phyloP scores from a whole-genome alignment of 2,113 vertebrate species.

The Murina feae region DNA sequence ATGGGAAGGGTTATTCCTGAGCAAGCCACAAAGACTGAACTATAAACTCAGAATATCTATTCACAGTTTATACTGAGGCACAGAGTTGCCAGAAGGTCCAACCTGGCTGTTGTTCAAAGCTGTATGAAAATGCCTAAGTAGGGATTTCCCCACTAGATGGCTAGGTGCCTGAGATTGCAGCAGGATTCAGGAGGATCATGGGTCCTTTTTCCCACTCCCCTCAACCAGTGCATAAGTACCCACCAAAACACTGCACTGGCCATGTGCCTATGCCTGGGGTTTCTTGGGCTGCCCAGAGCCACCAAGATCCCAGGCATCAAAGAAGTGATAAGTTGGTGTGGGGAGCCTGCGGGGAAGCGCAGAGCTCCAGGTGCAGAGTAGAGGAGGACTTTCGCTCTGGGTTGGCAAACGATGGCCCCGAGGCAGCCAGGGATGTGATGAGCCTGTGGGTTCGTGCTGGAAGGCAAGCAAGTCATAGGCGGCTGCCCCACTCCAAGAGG shows the following conservation, averaged over 20 bases:
- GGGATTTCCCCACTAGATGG: neutral
- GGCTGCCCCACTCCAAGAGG: neutral
- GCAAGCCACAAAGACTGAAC: neutral
- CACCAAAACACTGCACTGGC: neutral
- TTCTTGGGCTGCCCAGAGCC: neutral
- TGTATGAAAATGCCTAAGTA: neutral
- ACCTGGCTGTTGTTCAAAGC: neutral
- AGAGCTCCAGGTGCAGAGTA: neutral
- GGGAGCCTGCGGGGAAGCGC: neutral
- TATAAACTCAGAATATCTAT: neutral
- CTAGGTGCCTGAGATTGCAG: neutral
- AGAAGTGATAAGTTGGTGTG: fast-evolving
- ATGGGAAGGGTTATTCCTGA: neutral
- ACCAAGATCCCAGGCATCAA: neutral
- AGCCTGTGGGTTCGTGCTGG: neutral
- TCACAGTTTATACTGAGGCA: neutral
- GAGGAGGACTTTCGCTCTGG: neutral
- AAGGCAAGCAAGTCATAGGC: too few relatives aligned
- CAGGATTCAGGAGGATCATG: fast-evolving
- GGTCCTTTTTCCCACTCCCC: neutral
- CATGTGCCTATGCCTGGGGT: neutral
- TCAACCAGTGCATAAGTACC: neutral
- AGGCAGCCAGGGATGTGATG: neutral
- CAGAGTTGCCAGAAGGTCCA: neutral
- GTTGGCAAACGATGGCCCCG: neutral